Evolutionary conservation across 2,797 vertebrate genomes (phyloP), one percentile per base, ranked within the genome.

Genomic region (Oophaga sylvatica): DNA sequence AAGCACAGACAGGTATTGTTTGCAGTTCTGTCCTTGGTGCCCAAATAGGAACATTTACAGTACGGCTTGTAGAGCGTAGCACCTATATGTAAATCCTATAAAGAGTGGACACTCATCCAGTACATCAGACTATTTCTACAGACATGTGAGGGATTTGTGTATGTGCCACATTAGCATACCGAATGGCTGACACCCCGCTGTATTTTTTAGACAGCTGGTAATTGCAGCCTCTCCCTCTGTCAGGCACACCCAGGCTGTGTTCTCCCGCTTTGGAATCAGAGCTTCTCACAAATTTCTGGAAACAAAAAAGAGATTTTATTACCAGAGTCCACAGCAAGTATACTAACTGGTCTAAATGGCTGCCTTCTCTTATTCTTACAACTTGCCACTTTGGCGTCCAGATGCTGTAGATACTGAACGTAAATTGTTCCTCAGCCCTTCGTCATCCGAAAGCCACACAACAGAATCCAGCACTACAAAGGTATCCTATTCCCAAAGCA

Each of bases 141-240:
- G 45, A 57, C 65, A 45, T 65, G 31, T 80, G 63, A 60, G 22
- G 19, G 48, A 68, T 71, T 48, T 65, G 59, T 68, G 19, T 81
- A 31, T 75, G 65, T 81, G 35, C 17, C 57, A 60, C 48, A 89
- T 89, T 89, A 89, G 88, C 88, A 89, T 89, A 89, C 56, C 59
- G 22, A 35, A 71, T 63, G 68, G 88, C 84, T 89, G 80, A 89
- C 88, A 89, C 88, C 88, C 80, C 71, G 62, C 35, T 83, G 80
- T 86, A 83, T 83, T 83, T 86, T 83, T 56, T 73, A 86, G 71
- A 63, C 73, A 22, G 56, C 84, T 86, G 31, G 77, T 89, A 89
- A 89, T 89, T 89, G 88, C 88, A 86, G 84, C 88, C 88, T 89
- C 84, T 86, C 88, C 88, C 88, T 89, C 62, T 78, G 80, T 83